Evolutionary conservation across 2,113 vertebrate genomes (phyloP).

Genomic region (Apaloderma vittatum): DNA sequence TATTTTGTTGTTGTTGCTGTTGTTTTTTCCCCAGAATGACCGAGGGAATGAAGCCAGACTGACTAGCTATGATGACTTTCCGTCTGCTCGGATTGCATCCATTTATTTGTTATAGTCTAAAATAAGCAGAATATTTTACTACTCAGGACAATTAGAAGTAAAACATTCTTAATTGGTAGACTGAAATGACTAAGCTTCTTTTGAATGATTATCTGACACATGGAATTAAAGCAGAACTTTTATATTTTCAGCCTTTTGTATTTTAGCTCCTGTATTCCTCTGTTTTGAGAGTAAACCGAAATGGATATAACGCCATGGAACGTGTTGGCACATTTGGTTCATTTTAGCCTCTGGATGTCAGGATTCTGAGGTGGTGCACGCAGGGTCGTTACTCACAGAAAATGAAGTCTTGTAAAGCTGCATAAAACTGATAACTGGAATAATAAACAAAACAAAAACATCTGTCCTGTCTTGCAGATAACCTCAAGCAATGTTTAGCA

Average conservation of each 20-base stretch:
- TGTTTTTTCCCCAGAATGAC: neutral
- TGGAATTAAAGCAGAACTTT: neutral
- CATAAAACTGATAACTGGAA: constrained; percentile 8
- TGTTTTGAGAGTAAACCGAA: neutral
- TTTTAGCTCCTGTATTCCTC: neutral
- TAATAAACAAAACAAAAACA: constrained; percentile 48
- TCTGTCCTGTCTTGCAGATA: constrained; percentile 26
- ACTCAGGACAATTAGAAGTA: neutral
- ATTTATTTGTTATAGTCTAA: neutral
- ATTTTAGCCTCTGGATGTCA: neutral
- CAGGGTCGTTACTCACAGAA: neutral
- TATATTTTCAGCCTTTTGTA: neutral
- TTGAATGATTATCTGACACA: neutral
- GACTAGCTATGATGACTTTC: neutral
- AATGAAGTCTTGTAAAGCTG: constrained; percentile 20
- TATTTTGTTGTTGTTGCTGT: neutral
- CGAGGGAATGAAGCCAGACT: neutral
- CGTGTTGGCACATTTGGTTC: neutral
- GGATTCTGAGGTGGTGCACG: neutral
- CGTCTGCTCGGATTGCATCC: neutral
- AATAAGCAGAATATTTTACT: neutral
- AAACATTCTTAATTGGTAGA: neutral
- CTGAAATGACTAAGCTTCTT: neutral
- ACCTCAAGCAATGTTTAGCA: constrained; percentile 6
- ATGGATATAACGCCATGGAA: neutral